Evolutionary conservation across 2,113 vertebrate species (phyloP), one percentile per base, ranked within the genome.

Genomic region (Oxygymnocypris stewartii): DNA sequence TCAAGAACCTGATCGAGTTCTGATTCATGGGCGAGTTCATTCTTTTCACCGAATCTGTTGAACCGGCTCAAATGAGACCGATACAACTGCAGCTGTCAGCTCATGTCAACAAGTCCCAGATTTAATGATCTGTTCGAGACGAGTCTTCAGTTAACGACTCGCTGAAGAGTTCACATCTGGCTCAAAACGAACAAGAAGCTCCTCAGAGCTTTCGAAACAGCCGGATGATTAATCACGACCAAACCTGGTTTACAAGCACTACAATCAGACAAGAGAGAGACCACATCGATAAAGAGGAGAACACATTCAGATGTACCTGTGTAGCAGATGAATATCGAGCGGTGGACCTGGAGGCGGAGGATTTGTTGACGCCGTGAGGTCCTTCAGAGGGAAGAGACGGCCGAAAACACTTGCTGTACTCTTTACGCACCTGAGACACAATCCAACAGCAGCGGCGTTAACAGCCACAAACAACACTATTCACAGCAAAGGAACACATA

Each of bases 321-420:
- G 97, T 99, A 84, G 97, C 98, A 81, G 98, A 99, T 79, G 98
- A 99, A 89, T 99, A 99, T 49, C 97, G 97, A 42, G 98, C 97
- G 0, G 97, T 99, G 75, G 97, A 97, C 90, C 98, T 95, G 51
- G 96, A 96, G 1, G 97, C 97, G 14, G 97, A 97, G 0, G 97
- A 93, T 92, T 99, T 99, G 89, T 95, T 96, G 4, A 96, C 96
- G 59, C 96, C 96, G 94, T 99, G 98, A 54, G 98, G 94, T 88
- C 96, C 97, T 91, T 99, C 98, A 0, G 96, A 93, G 0, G 97
- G 97, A 69, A 98, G 94, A 0, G n/a, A 97, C 92, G 98, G 97
- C 88, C 97, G 94, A 93, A 99, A 97, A 93, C 98, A 99, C 92
- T 99, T 99, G 91, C 97, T 96, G 78, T 99, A 99, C 87, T 99